phyloP scores from a whole-genome alignment of 1,140 invertebrate genomes.

The Nasonia vitripennis region DNA sequence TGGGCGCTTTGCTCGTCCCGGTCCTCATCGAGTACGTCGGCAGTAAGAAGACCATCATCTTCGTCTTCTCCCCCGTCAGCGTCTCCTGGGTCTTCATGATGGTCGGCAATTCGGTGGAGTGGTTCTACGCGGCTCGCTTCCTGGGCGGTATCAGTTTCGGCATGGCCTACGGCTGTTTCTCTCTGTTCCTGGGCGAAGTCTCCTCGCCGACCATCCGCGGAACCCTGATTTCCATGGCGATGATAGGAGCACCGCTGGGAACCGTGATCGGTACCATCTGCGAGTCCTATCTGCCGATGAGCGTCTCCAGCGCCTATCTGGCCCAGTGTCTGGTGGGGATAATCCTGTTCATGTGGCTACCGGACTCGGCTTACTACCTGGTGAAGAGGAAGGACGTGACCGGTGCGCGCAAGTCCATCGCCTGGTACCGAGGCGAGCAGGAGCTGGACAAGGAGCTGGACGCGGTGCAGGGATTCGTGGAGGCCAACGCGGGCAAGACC shows the following conservation, averaged over 20 bases:
- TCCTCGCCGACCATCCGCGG: constrained; percentile 80
- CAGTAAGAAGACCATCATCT: constrained; percentile 78
- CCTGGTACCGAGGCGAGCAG: constrained; percentile 72
- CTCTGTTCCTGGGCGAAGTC: constrained; percentile 81
- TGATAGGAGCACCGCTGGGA: constrained; percentile 73
- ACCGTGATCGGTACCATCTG: constrained; percentile 80
- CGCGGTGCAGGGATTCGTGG: constrained; percentile 77
- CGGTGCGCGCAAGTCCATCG: constrained; percentile 78
- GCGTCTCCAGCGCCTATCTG: constrained; percentile 75
- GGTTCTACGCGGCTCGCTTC: constrained; percentile 75
- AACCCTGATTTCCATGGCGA: constrained; percentile 79
- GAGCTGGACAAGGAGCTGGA: constrained; percentile 78
- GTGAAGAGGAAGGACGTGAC: constrained; percentile 75
- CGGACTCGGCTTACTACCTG: constrained; percentile 84
- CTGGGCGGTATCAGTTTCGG: constrained; percentile 80
- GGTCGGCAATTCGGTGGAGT: constrained; percentile 72
- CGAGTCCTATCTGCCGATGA: constrained; percentile 77
- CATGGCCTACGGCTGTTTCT: constrained; percentile 78
- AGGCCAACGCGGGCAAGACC: constrained; percentile 69
- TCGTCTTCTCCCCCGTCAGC: constrained; percentile 77
- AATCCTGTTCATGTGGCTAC: constrained; percentile 79
- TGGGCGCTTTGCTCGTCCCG: constrained; percentile 65
- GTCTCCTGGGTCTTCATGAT: constrained; percentile 79
- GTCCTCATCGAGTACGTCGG: constrained; percentile 75
- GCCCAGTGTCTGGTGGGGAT: constrained; percentile 76